Evolutionary conservation across 2,888 invertebrate species (phyloP), one percentile per base, ranked within the genome.

Genomic region (Drosophila mercatorum): DNA sequence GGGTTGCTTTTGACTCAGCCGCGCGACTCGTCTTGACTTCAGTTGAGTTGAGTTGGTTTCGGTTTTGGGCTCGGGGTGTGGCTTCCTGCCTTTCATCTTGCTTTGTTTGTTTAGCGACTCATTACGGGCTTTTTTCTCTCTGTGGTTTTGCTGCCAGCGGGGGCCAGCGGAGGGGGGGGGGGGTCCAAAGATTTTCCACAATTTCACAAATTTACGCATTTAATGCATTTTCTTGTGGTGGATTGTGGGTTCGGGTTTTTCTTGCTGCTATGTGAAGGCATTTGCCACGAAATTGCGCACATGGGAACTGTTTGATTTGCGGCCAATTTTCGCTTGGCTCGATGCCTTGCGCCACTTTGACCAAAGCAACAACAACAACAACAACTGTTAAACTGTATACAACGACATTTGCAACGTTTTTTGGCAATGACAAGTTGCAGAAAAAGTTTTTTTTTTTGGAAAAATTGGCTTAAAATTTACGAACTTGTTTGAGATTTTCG

Each of bases 291-390:
- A 88, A 88, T 83, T 83, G 81, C 70, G 88, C 88, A 83, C 89
- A 89, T 88, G 88, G 89, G 88, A 88, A 89, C 88, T 86, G 89
- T 86, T 88, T 89, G 88, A 88, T 88, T 87, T 85, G 81, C 75
- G 83, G 85, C 76, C 79, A 80, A 83, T 87, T 79, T 81, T 73
- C 57, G 80, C 75, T 80, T 77, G 83, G 77, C 83, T 74, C 72
- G 62, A 70, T 83, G 87, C 82, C 78, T 82, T 67, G 79, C 79
- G 74, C 79, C 77, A 79, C 70, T 68, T 78, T 79, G 68, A 51
- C 62, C 71, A 71, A 44, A 53, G 52, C 58, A 41, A 65, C 64
- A 51, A 31, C 52, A 57, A 22, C 67, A 49, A 63, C 77, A 68
- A 60, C 78, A 66, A 68, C 80, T 81, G 81, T 70, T 67, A 68